Evolutionary conservation across 2,113 vertebrate species (phyloP).

Genomic region (Malurus elegans): DNA sequence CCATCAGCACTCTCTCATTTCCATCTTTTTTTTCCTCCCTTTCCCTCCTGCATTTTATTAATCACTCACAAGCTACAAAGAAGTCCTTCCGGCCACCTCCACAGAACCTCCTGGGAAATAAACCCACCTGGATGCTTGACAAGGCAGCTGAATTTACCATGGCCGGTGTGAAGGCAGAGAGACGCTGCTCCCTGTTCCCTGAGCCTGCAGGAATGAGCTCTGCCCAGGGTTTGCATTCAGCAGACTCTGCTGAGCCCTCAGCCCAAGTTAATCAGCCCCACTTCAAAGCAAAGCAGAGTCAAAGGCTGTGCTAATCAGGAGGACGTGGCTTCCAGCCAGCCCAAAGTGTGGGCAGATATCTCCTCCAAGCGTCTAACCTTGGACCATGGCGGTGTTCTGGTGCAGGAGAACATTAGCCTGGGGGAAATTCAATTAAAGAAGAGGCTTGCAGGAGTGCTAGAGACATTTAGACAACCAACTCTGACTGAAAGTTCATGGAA

Average conservation of each 20-base stretch:
- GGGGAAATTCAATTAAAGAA: not conserved
- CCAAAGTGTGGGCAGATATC: not conserved
- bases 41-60: not conserved
- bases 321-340: not conserved
- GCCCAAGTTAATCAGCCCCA: not conserved
- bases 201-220: not conserved
- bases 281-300: not conserved
- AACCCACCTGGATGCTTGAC: not conserved
- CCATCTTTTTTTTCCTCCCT: not conserved
- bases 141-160: not conserved
- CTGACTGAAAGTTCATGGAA: not conserved
- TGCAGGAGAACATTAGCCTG: not conserved
- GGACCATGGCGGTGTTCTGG: not conserved
- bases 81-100: not conserved
- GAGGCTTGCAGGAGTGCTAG: not conserved
- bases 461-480: not conserved
- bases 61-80: not conserved
- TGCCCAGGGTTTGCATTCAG: not conserved
- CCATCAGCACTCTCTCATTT: not conserved
- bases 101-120: not conserved
- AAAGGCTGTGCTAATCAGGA: not conserved
- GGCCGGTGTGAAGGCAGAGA: not conserved
- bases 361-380: not conserved
- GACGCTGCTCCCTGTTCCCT: not conserved
- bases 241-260: rapidly evolving